Evolutionary conservation across 2,888 invertebrate genomes (phyloP), one percentile per base, ranked within the genome.

Genomic region (Diloba caeruleocephala): DNA sequence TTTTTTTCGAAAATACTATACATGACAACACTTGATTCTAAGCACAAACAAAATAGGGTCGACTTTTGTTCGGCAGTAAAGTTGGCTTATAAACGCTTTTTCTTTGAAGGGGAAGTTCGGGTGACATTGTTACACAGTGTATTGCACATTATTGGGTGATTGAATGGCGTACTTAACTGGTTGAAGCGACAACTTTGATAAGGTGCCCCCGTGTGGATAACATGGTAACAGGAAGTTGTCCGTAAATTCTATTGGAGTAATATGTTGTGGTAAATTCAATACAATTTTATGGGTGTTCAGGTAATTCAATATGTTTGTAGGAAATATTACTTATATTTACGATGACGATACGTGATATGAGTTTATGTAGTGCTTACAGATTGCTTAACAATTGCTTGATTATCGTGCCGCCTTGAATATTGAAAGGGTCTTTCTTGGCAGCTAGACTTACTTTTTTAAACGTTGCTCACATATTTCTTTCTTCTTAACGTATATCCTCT

Each of bases 111-210:
- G 74, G 86, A 82, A 86, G 81, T 81, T 81, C 58, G 79, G 90
- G 88, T 89, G 89, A 93, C 92, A 90, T 89, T 92, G 92, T 93
- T 86, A 91, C 84, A 90, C 91, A 90, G 81, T 91, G 90, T 92
- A 91, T 90, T 91, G 91, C 90, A 89, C 92, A 92, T 92, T 93
- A 93, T 92, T 92, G 90, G 88, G 90, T 92, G 92, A 93, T 93
- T 92, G 91, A 92, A 91, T 89, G 87, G 83, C 80, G 81, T 86
- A 87, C 90, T 91, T 88, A 87, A 82, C 84, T 81, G 82, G 81
- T 78, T 82, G 78, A 82, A 70, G 78, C 81, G 90, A 90, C 90
- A 89, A 88, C 78, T 87, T 88, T 90, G 91, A 91, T 90, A 92
- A 92, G 88, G 85, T 82, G 79, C 88, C 87, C 86, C 86, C 75